Conservation (phyloP, 2,888 invertebrate genomes). For the Gymnocheta viridis region DNA sequence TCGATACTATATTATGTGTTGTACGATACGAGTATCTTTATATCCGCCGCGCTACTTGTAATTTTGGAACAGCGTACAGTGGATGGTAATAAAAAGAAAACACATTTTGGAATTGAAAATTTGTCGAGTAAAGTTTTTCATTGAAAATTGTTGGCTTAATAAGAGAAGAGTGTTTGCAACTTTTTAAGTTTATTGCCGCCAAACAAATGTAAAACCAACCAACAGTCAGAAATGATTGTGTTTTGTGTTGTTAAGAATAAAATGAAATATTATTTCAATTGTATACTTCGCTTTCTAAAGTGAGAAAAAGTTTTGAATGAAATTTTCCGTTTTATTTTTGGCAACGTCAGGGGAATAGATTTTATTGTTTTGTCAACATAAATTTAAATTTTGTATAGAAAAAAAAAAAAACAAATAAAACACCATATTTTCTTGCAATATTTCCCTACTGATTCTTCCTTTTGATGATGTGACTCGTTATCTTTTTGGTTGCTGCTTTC, state of each 20-base stretch:
- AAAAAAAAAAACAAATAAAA: slow-evolving; percentile 30
- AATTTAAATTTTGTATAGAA: slow-evolving; percentile 58
- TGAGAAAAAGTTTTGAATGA: neutral
- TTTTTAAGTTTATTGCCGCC: neutral
- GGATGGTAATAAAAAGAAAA: slow-evolving; percentile 15
- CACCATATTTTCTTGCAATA: neutral
- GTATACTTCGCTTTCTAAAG: neutral
- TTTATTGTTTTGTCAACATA: slow-evolving; percentile 70
- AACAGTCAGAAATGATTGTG: slow-evolving; percentile 8
- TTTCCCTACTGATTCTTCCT: slow-evolving; percentile 1
- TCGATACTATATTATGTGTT: slow-evolving; percentile 56
- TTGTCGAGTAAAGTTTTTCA: neutral
- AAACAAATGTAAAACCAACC: neutral
- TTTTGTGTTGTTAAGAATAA: slow-evolving; percentile 2
- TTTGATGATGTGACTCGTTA: slow-evolving; percentile 30
- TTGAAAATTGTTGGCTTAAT: neutral
- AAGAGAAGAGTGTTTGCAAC: neutral
- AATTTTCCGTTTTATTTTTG: slow-evolving; percentile 4
- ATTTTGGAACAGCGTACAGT: slow-evolving; percentile 9
- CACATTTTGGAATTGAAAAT: neutral
- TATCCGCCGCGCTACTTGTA: neutral
- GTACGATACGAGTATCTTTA: slow-evolving; percentile 6
- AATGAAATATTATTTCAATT: slow-evolving; percentile 19
- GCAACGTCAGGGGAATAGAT: slow-evolving; percentile 60
- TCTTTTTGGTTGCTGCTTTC: slow-evolving; percentile 18